Evolutionary conservation across 2,113 vertebrate species (phyloP).

Genomic region (Oreocharis arfaki): DNA sequence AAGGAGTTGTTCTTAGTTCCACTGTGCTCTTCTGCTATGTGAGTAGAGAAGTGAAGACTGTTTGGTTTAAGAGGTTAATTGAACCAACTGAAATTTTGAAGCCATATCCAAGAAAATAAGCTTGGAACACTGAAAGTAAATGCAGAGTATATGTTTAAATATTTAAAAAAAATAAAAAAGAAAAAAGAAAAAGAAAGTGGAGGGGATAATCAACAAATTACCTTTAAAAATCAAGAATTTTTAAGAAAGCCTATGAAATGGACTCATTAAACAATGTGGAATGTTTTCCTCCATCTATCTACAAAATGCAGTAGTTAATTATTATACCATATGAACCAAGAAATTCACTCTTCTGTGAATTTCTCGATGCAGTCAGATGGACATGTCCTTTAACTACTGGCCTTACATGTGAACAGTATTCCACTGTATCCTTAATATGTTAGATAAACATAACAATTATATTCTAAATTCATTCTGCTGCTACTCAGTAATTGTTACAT

Average conservation of each 20-base stretch:
- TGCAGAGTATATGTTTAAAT: neutral
- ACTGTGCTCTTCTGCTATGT: neutral
- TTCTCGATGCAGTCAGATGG: neutral
- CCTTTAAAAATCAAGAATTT: neutral
- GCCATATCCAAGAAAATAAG: neutral
- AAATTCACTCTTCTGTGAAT: neutral
- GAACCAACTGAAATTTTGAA: neutral
- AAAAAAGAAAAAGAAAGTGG: rapidly evolving
- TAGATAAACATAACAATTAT: neutral
- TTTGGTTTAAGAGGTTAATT: neutral
- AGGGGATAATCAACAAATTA: neutral
- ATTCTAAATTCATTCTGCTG: neutral
- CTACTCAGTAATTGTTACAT: neutral
- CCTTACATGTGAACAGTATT: neutral
- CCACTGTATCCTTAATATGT: neutral
- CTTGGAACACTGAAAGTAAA: neutral
- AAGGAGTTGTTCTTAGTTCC: neutral
- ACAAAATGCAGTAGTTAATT: neutral
- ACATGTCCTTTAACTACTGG: neutral
- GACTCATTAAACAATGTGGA: neutral
- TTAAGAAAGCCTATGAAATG: neutral
- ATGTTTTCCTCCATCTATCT: neutral
- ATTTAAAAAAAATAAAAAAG: too few relatives aligned
- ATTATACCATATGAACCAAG: neutral
- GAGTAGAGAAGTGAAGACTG: neutral